Base-by-base conservation (phyloP, 2,888 invertebrate species). In the Netelia fuscicornis region DNA sequence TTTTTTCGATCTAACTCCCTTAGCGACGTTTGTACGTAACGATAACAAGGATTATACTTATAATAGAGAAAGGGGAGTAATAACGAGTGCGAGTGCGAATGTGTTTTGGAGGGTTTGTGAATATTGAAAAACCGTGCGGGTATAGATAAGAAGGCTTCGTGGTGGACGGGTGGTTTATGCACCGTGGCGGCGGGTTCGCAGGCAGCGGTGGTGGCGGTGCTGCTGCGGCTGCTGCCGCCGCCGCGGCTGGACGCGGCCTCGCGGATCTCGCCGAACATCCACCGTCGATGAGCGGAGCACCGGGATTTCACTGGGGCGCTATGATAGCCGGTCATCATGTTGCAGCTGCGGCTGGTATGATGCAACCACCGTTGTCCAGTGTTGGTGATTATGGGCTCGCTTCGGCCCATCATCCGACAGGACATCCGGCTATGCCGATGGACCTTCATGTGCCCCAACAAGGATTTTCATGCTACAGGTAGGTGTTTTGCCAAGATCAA, bases 361-460 rank as follows among this genome's bases (percentile, higher is more conserved):
- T 95, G 95, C 96, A 95, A 93, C 95, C 95, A 80, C 92, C 93
- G 83, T 88, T 93, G 79, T 89, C 91, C 75, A 90, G 91, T 60
- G 89, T 89, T 77, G 91, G 90, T 81, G 92, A 93, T 74, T 92
- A 91, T 87, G 90, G 89, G 77, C 90, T 89, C 71, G 90, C 90
- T 81, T 89, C 91, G 90, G 95, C 95, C 84, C 95, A 95, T 92
- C 96, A 95, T 89, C 96, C 95, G 23, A 94, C 95, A 90, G 92
- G 91, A 81, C 93, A 94, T 87, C 93, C 94, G 79, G 92, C 94
- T 79, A 96, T 97, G 96, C 98, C 98, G 75, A 98, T 98, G 98
- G 98, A 98, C 94, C 95, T 98, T 90, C 98, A 98, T 94, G 98
- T 98, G 94, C 97, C 98, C 72, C 98, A 98, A 94, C 98, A 98